These are phyloP conservation scores for Natator depressus DNA, from an alignment of 2,113 vertebrate species.

Conservation along the genomic window DNA sequence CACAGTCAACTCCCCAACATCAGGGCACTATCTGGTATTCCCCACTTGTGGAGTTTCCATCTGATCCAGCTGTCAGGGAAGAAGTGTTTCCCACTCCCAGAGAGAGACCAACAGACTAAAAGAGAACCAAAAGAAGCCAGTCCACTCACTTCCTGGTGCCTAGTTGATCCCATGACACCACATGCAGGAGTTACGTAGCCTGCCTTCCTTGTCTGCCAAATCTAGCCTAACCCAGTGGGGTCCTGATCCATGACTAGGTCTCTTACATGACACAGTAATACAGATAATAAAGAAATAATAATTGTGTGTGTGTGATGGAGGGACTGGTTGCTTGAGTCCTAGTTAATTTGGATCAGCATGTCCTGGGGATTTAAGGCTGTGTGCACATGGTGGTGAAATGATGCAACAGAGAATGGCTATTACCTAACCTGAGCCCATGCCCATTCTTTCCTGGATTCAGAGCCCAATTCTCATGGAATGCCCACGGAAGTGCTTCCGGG, in stretches of 20 bases:
- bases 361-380: neutral
- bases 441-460: neutral
- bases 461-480: neutral
- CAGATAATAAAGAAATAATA: neutral
- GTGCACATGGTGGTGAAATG: neutral
- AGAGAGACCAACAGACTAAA: neutral
- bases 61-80: too few species aligned
- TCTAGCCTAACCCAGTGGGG: neutral
- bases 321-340: rapidly evolving
- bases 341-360: neutral
- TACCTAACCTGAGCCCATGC: neutral
- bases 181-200: neutral
- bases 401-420: neutral
- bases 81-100: neutral
- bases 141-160: neutral
- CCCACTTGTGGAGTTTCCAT: neutral
- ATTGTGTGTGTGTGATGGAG: neutral
- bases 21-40: neutral
- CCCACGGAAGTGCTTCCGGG: neutral
- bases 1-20: neutral
- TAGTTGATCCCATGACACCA: neutral
- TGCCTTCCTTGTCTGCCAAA: neutral
- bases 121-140: neutral
- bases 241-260: neutral
- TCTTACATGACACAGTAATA: neutral